Evolutionary conservation across 2,888 invertebrate genomes (phyloP).

Genomic region (Volucella inflata): DNA sequence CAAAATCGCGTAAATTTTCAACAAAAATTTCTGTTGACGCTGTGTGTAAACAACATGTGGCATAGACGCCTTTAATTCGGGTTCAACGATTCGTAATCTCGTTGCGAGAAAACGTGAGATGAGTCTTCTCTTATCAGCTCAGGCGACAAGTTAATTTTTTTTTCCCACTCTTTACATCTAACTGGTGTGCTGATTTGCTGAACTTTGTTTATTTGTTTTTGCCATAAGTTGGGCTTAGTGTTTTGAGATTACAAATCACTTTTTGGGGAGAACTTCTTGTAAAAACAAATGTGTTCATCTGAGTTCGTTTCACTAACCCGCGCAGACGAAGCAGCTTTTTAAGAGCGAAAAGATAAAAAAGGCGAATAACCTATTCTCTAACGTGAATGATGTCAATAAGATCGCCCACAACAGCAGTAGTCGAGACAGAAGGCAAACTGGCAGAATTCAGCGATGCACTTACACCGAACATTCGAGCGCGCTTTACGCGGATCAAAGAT

Average conservation of each 20-base stretch:
- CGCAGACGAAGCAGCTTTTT: no score
- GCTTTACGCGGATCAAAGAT: no score
- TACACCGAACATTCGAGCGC: no score
- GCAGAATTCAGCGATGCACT: no score
- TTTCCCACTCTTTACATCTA: not conserved
- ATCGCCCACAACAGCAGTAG: no score
- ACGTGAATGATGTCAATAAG: no score
- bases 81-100: slow-evolving; percentile 67
- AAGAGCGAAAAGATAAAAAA: no score
- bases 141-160: slow-evolving; percentile 47
- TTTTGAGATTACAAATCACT: not conserved
- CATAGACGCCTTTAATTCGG: slow-evolving; percentile 27
- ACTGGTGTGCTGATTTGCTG: not conserved
- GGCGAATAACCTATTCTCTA: no score
- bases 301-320: no score
- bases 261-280: slow-evolving; percentile 3
- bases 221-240: not conserved
- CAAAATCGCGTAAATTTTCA: no score
- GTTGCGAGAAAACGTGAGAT: slow-evolving; percentile 58
- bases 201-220: slow-evolving; percentile 20
- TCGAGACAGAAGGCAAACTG: no score
- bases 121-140: slow-evolving; percentile 60
- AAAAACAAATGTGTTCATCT: no score
- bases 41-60: slow-evolving; percentile 20
- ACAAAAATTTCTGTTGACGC: not conserved